Percentiles rank a stretch among this genome's conserved stretches.
phyloP scores from a whole-genome alignment of 2,888 invertebrate species.

The Dysmachus trigonus region DNA sequence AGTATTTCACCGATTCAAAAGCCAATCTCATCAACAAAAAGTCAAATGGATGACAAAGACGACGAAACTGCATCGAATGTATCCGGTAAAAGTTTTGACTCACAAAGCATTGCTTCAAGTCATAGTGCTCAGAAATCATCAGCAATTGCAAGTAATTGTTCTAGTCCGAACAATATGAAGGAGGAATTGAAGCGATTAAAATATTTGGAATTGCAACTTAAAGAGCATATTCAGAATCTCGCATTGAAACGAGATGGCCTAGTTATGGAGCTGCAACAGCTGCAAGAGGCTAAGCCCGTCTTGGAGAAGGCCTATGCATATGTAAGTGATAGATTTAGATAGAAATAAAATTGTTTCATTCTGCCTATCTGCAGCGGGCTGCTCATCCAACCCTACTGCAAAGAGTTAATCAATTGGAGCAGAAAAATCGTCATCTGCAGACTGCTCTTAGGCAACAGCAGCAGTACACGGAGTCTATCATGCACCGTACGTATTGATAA shows the following conservation, averaged over 20 bases:
- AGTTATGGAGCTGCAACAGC: constrained; percentile 64
- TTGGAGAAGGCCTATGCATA: constrained; percentile 63
- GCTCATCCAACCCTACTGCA: constrained; percentile 63
- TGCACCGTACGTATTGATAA: constrained; percentile 68
- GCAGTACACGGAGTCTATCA: constrained; percentile 70
- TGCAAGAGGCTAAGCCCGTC: constrained; percentile 64
- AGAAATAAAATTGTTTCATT: background rate
- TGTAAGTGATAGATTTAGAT: constrained; percentile 54
- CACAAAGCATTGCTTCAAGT: constrained; percentile 61
- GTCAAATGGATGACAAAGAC: constrained; percentile 48
- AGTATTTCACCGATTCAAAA: constrained; percentile 54
- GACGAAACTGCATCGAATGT: constrained; percentile 60
- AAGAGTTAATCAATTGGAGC: constrained; percentile 67
- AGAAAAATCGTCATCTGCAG: constrained; percentile 71
- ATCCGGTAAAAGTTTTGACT: constrained; percentile 63
- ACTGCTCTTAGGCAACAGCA: constrained; percentile 72
- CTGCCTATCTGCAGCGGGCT: constrained; percentile 57
- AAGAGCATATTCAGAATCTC: constrained; percentile 63
- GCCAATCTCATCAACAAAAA: constrained; percentile 54
- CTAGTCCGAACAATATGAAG: constrained; percentile 59
- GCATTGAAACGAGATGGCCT: constrained; percentile 62
- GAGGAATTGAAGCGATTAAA: constrained; percentile 63
- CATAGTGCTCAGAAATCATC: constrained; percentile 56
- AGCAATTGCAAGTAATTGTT: constrained; percentile 52
- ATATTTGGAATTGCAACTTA: constrained; percentile 61